These are phyloP conservation scores for Sebastes kiyomatsui DNA, from an alignment of 2,797 vertebrate genomes.

Conservation along the genomic window DNA sequence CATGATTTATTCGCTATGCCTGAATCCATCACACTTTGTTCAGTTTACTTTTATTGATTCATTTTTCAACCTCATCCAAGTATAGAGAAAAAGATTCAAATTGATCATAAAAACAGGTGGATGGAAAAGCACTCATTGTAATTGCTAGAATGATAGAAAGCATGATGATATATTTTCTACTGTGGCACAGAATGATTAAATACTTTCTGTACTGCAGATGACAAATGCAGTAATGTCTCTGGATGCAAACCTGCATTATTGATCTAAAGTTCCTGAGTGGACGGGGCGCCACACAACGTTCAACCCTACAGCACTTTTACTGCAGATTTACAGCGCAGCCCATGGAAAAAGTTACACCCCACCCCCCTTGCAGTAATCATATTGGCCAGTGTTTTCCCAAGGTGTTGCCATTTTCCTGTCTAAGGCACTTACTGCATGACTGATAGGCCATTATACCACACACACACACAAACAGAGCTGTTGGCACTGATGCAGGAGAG, in stretches of 20 bases:
- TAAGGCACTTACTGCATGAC: conserved; percentile 66
- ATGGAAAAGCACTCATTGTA: neutral
- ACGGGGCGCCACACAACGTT: conserved; percentile 6
- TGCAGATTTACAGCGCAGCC: conserved; percentile 52
- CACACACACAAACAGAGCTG: neutral
- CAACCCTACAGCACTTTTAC: conserved; percentile 48
- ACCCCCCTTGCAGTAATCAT: conserved; percentile 53
- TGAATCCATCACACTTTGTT: neutral
- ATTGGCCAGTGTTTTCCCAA: conserved; percentile 63
- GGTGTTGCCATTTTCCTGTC: conserved; percentile 72
- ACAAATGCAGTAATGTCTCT: conserved; percentile 13
- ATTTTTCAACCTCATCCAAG: neutral
- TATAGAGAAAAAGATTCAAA: neutral
- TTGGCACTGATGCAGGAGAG: neutral
- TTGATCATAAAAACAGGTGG: neutral
- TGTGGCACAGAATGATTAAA: neutral
- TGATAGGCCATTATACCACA: conserved; percentile 57
- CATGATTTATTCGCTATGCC: neutral
- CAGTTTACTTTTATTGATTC: neutral
- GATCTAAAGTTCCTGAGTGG: conserved; percentile 38
- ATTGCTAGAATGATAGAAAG: neutral
- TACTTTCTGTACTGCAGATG: neutral
- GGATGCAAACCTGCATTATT: conserved; percentile 42
- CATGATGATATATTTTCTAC: neutral
- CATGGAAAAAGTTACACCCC: conserved; percentile 48